These are phyloP conservation scores for Zaprionus obscuricornis DNA, from an alignment of 2,888 invertebrate genomes.

Conservation along the genomic window DNA sequence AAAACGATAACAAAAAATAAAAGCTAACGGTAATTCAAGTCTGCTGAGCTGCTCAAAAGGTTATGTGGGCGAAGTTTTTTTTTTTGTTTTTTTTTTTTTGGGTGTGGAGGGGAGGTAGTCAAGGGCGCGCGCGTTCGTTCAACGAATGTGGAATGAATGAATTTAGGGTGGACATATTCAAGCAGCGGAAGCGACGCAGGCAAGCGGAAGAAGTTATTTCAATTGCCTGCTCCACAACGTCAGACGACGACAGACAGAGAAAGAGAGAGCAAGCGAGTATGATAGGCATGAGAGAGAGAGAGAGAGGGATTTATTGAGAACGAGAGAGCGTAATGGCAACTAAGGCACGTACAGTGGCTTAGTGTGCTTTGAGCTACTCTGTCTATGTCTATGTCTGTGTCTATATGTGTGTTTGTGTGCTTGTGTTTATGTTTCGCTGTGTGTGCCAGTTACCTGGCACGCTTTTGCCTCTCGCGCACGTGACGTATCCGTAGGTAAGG, in stretches of 20 bases:
- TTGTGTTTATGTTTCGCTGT: conserved; percentile 58
- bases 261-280: conserved; percentile 1
- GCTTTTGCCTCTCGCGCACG: conserved; percentile 52
- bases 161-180: conserved; percentile 69
- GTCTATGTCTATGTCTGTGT: conserved; percentile 15
- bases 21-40: conserved; percentile 65
- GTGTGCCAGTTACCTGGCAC: conserved; percentile 74
- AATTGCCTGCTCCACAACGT: conserved; percentile 65
- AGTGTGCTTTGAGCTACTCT: conserved; percentile 34
- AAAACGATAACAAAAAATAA: conserved; percentile 49
- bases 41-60: conserved; percentile 60
- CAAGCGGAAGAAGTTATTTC: conserved; percentile 77
- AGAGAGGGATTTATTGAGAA: background rate
- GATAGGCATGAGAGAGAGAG: background rate
- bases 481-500: no score
- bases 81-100: background rate
- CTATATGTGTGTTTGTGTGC: background rate
- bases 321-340: conserved; percentile 14
- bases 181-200: conserved; percentile 73
- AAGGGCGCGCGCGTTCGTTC: no score
- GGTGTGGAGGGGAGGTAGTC: conserved; percentile 4
- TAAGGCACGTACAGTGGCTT: conserved; percentile 68
- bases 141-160: conserved; percentile 41
- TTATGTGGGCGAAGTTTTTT: conserved; percentile 27
- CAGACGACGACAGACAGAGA: conserved; percentile 9